Percentiles rank a stretch among this genome's conserved stretches.
These are phyloP conservation scores for Euwallacea fornicatus DNA, from an alignment of 1,140 invertebrate genomes.

Conservation along the genomic window DNA sequence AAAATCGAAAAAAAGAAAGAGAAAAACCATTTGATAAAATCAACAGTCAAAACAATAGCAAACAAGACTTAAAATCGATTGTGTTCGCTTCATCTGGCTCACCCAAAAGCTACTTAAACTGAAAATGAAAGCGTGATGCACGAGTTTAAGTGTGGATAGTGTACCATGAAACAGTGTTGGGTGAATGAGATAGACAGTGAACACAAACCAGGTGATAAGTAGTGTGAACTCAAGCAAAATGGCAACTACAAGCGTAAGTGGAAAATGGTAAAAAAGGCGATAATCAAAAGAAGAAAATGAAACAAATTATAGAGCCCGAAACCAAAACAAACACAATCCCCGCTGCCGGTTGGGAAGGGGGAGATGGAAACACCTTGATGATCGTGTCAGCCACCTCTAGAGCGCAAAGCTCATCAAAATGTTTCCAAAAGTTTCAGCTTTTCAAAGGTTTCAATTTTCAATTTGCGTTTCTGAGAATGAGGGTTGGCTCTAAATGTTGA, in stretches of 20 bases:
- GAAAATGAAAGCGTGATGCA: conserved; percentile 35
- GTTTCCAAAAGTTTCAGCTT: background rate
- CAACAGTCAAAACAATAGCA: conserved; percentile 43
- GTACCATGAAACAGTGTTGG: conserved; percentile 28
- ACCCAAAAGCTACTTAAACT: conserved; percentile 34
- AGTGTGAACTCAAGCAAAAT: conserved; percentile 43
- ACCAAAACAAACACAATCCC: conserved; percentile 50
- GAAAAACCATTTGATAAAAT: conserved; percentile 54
- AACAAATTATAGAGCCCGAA: conserved; percentile 46
- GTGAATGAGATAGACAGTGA: conserved; percentile 45
- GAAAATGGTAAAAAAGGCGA: conserved; percentile 43
- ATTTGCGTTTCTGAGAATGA: background rate
- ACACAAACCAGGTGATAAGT: conserved; percentile 45
- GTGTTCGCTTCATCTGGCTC: conserved; percentile 48
- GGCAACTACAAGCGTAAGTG: conserved; percentile 42
- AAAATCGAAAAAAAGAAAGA: conserved; percentile 59
- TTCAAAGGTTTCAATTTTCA: background rate
- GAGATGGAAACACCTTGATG: conserved; percentile 59
- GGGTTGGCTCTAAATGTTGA: conserved; percentile 26
- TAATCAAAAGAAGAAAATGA: conserved; percentile 45
- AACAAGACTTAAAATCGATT: conserved; percentile 42
- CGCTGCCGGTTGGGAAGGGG: conserved; percentile 45
- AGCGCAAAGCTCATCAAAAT: conserved; percentile 31
- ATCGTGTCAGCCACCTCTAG: conserved; percentile 51
- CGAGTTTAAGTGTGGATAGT: conserved; percentile 18